Percentiles rank a stretch among this genome's conserved stretches.
These are phyloP conservation scores for Eupithecia inturbata DNA, from an alignment of 2,888 invertebrate species.

Conservation along the genomic window DNA sequence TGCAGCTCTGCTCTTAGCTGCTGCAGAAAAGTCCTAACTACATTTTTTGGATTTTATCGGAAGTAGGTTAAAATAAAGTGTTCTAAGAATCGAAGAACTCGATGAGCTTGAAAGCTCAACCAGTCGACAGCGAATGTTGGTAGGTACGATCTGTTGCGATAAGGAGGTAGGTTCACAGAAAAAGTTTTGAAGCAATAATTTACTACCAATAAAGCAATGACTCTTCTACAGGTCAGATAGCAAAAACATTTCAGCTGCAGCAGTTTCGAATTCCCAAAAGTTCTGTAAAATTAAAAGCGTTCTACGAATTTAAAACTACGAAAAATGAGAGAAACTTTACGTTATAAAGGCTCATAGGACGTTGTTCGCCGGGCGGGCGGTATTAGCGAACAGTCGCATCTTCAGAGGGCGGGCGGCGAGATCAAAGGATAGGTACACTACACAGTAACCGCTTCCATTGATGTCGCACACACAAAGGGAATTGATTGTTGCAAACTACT, in stretches of 20 bases:
- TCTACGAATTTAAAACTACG: slow-evolving; percentile 17
- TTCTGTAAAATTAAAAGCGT: slow-evolving; percentile 1
- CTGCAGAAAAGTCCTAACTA: slow-evolving; percentile 60
- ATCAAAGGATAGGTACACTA: slow-evolving; percentile 83
- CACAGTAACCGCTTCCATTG: slow-evolving; percentile 83
- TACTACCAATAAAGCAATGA: neutral
- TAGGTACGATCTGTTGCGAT: neutral
- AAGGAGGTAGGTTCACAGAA: neutral
- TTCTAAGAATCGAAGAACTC: neutral
- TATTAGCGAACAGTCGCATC: slow-evolving; percentile 82
- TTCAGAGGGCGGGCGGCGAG: slow-evolving; percentile 75
- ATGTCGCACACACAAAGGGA: slow-evolving; percentile 83
- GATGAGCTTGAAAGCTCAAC: neutral
- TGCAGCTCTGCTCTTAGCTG: slow-evolving; percentile 56
- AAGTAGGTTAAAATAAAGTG: neutral
- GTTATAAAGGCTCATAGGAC: slow-evolving; percentile 61
- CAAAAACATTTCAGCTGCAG: slow-evolving; percentile 13
- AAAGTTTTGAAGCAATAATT: neutral
- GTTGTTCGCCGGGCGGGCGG: slow-evolving; percentile 65
- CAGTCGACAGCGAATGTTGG: neutral
- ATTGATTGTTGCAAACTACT: slow-evolving; percentile 83
- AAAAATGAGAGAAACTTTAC: slow-evolving; percentile 40
- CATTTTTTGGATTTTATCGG: slow-evolving; percentile 15
- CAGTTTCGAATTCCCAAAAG: slow-evolving; percentile 27
- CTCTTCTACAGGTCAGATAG: neutral